These are phyloP conservation scores for Dermochelys coriacea DNA, from an alignment of 2,797 vertebrate genomes.

Conservation along the genomic window DNA sequence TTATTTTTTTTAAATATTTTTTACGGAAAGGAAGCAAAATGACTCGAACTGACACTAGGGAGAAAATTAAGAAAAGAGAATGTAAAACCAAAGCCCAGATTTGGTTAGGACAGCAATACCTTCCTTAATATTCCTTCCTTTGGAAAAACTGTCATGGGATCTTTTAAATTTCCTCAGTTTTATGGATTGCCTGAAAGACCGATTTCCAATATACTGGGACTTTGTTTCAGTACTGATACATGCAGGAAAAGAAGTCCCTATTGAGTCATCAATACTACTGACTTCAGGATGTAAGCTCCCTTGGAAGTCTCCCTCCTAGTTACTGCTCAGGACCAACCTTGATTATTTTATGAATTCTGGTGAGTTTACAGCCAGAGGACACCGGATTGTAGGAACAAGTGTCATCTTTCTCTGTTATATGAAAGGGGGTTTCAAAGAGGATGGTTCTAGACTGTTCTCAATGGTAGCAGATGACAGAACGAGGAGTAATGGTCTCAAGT, in stretches of 20 bases:
- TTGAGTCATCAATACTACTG: not conserved
- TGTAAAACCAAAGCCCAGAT: not conserved
- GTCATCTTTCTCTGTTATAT: not conserved
- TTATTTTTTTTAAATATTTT: not conserved
- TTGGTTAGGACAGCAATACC: not conserved
- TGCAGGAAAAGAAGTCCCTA: not conserved
- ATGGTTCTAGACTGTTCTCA: too few relatives aligned
- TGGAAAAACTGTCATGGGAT: not conserved
- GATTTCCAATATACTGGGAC: too few relatives aligned
- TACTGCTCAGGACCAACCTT: not conserved
- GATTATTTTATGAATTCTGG: not conserved
- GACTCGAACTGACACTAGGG: not conserved
- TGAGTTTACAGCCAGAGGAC: slow-evolving; percentile 1
- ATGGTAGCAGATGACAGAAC: too few relatives aligned
- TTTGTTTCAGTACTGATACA: not conserved
- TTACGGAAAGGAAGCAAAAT: not conserved
- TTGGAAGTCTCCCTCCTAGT: not conserved
- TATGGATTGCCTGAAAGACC: not conserved
- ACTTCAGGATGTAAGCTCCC: not conserved
- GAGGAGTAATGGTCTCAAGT: too few relatives aligned
- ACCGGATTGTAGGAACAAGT: not conserved
- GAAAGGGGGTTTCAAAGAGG: too few relatives aligned
- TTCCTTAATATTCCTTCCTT: not conserved
- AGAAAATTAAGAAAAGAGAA: not conserved
- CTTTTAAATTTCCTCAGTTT: not conserved